phyloP scores from a whole-genome alignment of 2,113 vertebrate genomes.

The Bucco capensis region DNA sequence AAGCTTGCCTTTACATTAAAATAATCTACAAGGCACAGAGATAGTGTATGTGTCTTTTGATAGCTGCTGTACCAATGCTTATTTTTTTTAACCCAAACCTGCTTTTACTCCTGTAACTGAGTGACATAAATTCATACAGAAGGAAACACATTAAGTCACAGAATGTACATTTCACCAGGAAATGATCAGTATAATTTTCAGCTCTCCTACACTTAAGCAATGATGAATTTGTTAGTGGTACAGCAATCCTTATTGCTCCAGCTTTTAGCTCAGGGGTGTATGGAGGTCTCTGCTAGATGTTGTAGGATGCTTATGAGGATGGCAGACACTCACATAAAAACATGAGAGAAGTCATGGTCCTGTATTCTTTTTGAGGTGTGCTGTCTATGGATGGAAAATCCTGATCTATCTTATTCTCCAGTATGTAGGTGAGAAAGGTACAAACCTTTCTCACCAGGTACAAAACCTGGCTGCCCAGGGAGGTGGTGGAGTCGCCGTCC shows the following conservation, averaged over 20 bases:
- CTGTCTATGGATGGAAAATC: not conserved
- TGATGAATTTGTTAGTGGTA: not conserved
- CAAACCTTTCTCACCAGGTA: too few relatives aligned
- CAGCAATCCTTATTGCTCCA: not conserved
- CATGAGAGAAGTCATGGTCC: not conserved
- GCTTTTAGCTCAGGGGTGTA: not conserved
- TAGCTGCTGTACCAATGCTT: not conserved
- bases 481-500: too few relatives aligned
- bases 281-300: not conserved
- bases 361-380: not conserved
- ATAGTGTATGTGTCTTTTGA: not conserved
- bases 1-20: not conserved
- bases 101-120: not conserved
- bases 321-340: not conserved
- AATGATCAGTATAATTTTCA: not conserved
- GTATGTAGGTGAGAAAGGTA: too few relatives aligned
- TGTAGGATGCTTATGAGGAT: not conserved
- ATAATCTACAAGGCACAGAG: not conserved
- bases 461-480: too few relatives aligned
- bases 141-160: not conserved
- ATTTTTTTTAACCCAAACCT: not conserved
- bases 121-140: not conserved
- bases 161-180: not conserved
- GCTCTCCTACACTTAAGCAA: fast-evolving
- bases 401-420: not conserved